Evolutionary conservation across 2,888 invertebrate genomes (phyloP).

Genomic region (Hydriomena furcata): DNA sequence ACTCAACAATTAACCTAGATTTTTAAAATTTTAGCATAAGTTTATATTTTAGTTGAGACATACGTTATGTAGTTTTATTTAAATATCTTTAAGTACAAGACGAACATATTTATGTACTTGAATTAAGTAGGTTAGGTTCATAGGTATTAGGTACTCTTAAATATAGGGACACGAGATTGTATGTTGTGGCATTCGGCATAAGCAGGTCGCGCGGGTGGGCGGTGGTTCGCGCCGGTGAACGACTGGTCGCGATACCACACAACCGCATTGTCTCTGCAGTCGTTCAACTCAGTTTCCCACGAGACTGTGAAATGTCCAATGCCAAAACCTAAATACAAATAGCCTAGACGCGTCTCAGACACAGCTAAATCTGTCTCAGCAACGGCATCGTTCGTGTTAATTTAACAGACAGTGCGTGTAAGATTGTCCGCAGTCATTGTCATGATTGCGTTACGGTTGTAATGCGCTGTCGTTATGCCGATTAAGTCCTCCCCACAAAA

Average conservation of each 20-base stretch:
- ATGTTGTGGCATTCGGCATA: conserved; percentile 40
- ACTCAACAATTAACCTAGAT: conserved; percentile 11
- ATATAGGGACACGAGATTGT: no score
- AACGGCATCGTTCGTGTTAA: conserved; percentile 55
- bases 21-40: conserved; percentile 1
- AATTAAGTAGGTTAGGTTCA: neutral
- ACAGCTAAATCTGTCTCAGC: conserved; percentile 74
- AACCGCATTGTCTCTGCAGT: conserved; percentile 79
- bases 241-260: conserved; percentile 67
- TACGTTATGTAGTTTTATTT: no score
- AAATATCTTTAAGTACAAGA: neutral
- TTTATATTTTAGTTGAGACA: neutral
- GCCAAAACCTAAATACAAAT: conserved; percentile 79
- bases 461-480: conserved; percentile 40
- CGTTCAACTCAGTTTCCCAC: conserved; percentile 83
- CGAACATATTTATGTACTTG: neutral
- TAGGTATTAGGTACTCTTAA: conserved; percentile 29
- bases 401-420: conserved; percentile 54
- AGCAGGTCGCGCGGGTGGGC: conserved; percentile 56
- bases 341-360: conserved; percentile 81
- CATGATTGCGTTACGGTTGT: conserved; percentile 48
- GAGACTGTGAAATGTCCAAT: conserved; percentile 76
- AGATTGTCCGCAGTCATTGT: conserved; percentile 49
- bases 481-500: conserved; percentile 40
- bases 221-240: conserved; percentile 58